Evolutionary conservation across 2,113 vertebrate species (phyloP), one percentile per base, ranked within the genome.

Genomic region (Canis aureus): DNA sequence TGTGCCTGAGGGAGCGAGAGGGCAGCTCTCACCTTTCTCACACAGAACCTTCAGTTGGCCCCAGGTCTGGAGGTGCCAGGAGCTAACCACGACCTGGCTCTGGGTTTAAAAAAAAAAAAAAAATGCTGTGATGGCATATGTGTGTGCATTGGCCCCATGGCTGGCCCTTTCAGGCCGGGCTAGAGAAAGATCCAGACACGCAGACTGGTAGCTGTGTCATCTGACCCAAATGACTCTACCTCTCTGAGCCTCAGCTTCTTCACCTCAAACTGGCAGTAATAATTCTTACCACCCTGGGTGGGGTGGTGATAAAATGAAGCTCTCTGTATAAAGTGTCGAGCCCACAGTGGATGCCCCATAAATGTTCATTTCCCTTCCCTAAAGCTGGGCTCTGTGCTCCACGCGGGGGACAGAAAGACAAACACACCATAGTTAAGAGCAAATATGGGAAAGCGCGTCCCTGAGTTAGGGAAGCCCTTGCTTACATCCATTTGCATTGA

Each of bases 391-490:
- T 57, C 88, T 11, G 32, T 3, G 4, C 53, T 81, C 53, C 29
- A 2, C 0, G 1, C 27, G 0, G 20, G 22, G 38, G 16, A 57
- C 11, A 82, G 79, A 73, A 60, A 73, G 73, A 83, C 27, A 38
- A 92, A 59, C 13, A 11, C 16, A 8, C 8, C 89, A 29, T 49
- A 11, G 43, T 74, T 62, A 82, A 3, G 35, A 82, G 55, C 29
- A 3, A 53, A 51, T 2, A 6, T 0, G 6, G 23, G 57, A 62
- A 38, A 0, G 27, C n/a, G 0, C 0, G 0, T 3, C 43, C 53
- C 13, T 0, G 2, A 11, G 69, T 67, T 8, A 85, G 20, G 29
- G 62, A 23, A n/a, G 35, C 66, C 83, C 49, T 66, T 0, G 0
- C 20, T 29, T 3, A 29, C 27, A 25, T 9, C 35, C 62, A 32